Conservation (phyloP, 2,888 invertebrate species). For the Rotaria socialis region DNA sequence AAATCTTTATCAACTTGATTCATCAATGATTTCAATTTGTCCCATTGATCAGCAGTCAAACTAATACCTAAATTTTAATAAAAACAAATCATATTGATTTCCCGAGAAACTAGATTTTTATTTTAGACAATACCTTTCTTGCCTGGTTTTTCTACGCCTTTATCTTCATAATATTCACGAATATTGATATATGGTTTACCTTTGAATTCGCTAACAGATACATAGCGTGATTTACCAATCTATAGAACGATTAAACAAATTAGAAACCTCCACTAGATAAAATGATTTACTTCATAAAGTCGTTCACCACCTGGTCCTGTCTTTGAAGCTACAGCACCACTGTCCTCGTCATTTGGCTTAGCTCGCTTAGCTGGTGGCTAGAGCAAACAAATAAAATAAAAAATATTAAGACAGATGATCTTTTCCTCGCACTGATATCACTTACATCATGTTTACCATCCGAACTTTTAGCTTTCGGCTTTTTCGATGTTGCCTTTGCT, state of each 20-base stretch:
- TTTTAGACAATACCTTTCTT: conserved; percentile 70
- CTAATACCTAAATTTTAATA: conserved; percentile 38
- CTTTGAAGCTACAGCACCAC: neutral
- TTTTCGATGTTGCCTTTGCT: neutral
- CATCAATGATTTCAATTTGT: conserved; percentile 40
- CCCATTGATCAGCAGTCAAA: conserved; percentile 43
- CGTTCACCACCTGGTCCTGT: conserved; percentile 11
- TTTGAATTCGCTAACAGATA: conserved; percentile 77
- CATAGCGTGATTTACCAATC: conserved; percentile 72
- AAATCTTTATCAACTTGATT: conserved; percentile 43
- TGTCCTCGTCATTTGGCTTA: neutral
- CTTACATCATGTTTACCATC: neutral
- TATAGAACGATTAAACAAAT: conserved; percentile 63
- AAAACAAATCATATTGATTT: too few species aligned
- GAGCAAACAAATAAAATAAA: neutral
- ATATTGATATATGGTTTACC: conserved; percentile 79
- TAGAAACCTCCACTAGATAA: too few species aligned
- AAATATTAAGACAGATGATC: neutral
- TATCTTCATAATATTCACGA: conserved; percentile 73
- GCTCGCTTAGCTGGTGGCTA: conserved; percentile 24
- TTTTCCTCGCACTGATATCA: neutral
- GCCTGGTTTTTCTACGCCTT: conserved; percentile 75
- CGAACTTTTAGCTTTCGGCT: neutral
- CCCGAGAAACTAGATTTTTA: too few species aligned
- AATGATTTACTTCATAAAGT: conserved; percentile 10